Evolutionary conservation across 37 sponge, comb jelly and placozoan species (phyloP), one percentile per base, ranked within the genome.

Genomic region (Ianthella basta): DNA sequence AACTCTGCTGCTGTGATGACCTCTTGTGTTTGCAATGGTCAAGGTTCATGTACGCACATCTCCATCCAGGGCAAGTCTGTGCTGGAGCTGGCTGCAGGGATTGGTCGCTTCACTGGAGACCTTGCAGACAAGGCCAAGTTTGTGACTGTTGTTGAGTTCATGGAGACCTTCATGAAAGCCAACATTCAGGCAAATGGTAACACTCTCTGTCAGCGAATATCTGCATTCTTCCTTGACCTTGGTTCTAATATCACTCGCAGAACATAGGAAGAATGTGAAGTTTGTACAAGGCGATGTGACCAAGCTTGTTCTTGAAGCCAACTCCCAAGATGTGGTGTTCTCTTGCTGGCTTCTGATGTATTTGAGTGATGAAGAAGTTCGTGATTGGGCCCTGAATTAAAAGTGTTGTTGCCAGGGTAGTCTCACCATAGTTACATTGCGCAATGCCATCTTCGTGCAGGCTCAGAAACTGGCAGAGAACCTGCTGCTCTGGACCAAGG

Each of bases 271-370:
- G 24, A 86, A 91, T 74, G 33, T 91, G 27, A 77, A 56, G 0
- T 91, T 87, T 79, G 24, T 66, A 4, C 50, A 60, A 23, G 55
- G 27, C 25, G 91, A 91, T 87, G 91, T 78, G 14, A 84, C 80
- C n/a, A 57, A 82, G 50, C 67, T 91, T 35, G 72, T 78, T 55
- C 80, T 59, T 38, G 55, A 85, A 5, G 37, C 36, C 21, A 37
- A 21, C 23, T 72, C 63, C 34, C 87, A 82, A 79, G 87, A 91
- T 80, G 25, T 91, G 35, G 73, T 91, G 6, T 91, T 91, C n/a
- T 87, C 91, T 21, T 82, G 85, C 53, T 91, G 91, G 91, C 80
- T 91, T 16, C 72, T 91, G 19, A 91, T 91, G 87, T 91, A 91
- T 59, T 79, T 91, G 15, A 79, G 64, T 38, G 91, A 91, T 83